Base-by-base conservation (phyloP, 2,113 vertebrate species). In the Numenius arquata region DNA sequence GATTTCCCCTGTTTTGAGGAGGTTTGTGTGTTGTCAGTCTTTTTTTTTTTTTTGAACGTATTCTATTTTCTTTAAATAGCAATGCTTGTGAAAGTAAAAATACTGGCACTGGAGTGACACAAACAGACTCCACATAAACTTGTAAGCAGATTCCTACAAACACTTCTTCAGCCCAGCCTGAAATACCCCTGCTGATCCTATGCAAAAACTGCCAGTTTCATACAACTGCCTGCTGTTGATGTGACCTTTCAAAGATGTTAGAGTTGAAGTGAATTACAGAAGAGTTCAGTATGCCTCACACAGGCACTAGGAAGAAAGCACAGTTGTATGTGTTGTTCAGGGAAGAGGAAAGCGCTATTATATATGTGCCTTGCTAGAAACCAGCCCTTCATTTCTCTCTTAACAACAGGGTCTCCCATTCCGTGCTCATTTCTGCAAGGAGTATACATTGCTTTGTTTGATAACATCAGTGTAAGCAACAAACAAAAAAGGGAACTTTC, bases 171-270 rank as follows among this genome's bases (percentile, higher is more conserved):
- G 23, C 34, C 48, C 68, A 92, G 86, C 34, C 84, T 84, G 89
- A 88, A 95, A 87, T 73, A 86, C 68, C 53, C 96, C 91, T 85
- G 65, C 93, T 96, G 88, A 72, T 95, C 67, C 80, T 61, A 45
- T 27, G 81, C 68, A 96, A 90, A 89, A 85, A 5, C 59, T 93
- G 76, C 77, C 95, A 89, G 56, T 88, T 95, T 66, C 75, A 73
- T 85, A 88, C 53, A 92, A 78, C 85, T 87, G 74, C 89, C 88
- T 94, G 90, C 96, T 96, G 93, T 43, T 86, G 83, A 81, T 61
- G 77, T 79, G 91, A 93, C 95, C 93, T 97, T 95, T 92, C 90
- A 90, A 81, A 96, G 90, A 81, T 52, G 56, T 61, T 84, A 14
- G 15, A 81, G 80, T 15, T 86, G 88, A 75, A 92, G 41, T 4